phyloP scores from a whole-genome alignment of 2,888 invertebrate genomes.

The Diploptera punctata region DNA sequence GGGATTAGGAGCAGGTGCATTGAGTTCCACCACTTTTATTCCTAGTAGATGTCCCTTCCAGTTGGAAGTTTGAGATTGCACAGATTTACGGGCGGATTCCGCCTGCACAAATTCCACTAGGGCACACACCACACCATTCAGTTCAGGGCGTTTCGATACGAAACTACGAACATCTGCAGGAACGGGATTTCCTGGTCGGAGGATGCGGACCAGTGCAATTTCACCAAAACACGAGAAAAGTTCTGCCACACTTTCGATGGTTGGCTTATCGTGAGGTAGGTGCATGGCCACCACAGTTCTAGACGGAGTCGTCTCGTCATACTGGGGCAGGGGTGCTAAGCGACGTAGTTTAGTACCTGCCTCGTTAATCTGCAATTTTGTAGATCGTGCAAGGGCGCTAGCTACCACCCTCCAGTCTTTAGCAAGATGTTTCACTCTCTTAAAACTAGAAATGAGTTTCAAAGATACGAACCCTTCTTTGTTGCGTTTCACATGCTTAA shows the following conservation, averaged over 20 bases:
- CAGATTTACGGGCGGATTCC: constrained; percentile 82
- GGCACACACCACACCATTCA: constrained; percentile 86
- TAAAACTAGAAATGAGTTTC: constrained; percentile 94
- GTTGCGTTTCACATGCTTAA: constrained; percentile 94
- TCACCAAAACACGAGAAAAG: constrained; percentile 89
- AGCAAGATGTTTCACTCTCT: constrained; percentile 91
- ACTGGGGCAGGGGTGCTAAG: constrained; percentile 82
- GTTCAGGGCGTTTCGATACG: constrained; percentile 87
- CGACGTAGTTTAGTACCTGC: constrained; percentile 89
- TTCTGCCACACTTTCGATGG: constrained; percentile 91
- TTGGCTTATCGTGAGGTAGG: constrained; percentile 83
- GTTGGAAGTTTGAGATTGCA: constrained; percentile 54
- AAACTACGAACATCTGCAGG: constrained; percentile 92
- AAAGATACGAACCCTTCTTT: constrained; percentile 95
- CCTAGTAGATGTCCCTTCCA: constrained; percentile 55
- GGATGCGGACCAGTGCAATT: constrained; percentile 85
- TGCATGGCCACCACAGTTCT: constrained; percentile 88
- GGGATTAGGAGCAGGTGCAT: constrained; percentile 61
- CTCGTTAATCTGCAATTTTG: constrained; percentile 87
- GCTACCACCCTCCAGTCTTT: constrained; percentile 95
- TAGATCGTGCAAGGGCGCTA: constrained; percentile 79
- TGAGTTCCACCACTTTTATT: constrained; percentile 79
- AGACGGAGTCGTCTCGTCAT: constrained; percentile 92
- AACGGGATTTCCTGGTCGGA: constrained; percentile 87
- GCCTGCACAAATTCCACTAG: constrained; percentile 91